phyloP scores from a whole-genome alignment of 30 jellyfish, hydroid and myxozoan genomes.

The Cassiopea xamachana region DNA sequence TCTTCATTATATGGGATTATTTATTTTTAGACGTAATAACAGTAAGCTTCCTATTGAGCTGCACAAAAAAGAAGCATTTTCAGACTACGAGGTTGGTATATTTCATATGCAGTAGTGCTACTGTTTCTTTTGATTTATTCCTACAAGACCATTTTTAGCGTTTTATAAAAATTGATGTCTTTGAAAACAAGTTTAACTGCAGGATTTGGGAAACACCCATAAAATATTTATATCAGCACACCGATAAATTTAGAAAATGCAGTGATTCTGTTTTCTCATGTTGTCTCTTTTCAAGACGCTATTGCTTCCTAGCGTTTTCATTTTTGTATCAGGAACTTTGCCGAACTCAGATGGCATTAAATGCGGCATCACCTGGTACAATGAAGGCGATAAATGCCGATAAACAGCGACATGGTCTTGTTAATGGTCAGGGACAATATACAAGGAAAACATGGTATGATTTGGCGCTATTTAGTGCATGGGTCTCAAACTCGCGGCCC shows the following conservation, averaged over 20 bases:
- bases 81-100: slow-evolving; percentile 91
- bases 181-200: too few species aligned
- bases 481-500: too few species aligned
- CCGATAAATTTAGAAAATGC: too few species aligned
- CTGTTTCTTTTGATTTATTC: neutral
- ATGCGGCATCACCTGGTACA: slow-evolving; percentile 57
- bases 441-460: slow-evolving; percentile 78
- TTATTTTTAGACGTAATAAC: slow-evolving; percentile 33
- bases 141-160: neutral
- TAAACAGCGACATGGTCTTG: slow-evolving; percentile 80
- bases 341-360: slow-evolving; percentile 96
- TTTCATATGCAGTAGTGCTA: neutral
- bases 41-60: slow-evolving; percentile 69
- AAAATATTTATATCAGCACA: too few species aligned
- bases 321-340: slow-evolving; percentile 78
- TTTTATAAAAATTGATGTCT: neutral
- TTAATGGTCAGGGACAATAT: slow-evolving; percentile 77
- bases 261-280: too few species aligned
- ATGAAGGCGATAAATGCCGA: slow-evolving; percentile 63
- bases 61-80: slow-evolving; percentile 87
- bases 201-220: too few species aligned
- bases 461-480: too few species aligned
- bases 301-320: too few species aligned
- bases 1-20: too few species aligned
- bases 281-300: too few species aligned